Conservation (phyloP, 2,113 vertebrate genomes). For the human region DNA sequence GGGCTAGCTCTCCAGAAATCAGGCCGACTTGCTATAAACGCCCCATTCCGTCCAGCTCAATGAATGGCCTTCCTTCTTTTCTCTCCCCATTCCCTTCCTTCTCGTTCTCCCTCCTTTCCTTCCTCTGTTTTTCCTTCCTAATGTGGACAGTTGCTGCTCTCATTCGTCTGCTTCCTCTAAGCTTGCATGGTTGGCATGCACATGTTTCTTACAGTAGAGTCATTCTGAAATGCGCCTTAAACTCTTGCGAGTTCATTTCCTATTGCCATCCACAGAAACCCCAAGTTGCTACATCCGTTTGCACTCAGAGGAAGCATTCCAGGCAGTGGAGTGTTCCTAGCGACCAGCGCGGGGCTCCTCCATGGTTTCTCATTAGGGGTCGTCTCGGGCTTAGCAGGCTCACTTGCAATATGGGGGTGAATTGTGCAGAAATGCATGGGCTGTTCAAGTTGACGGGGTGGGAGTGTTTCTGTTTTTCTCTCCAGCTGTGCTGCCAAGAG, state of each 20-base stretch:
- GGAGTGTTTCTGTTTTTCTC: neutral
- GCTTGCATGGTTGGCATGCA: neutral
- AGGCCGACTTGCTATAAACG: accelerated
- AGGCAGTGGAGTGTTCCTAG: accelerated
- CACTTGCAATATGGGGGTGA: neutral
- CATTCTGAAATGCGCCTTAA: neutral
- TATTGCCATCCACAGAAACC: neutral
- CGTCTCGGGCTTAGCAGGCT: accelerated
- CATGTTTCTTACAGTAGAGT: neutral
- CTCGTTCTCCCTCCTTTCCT: accelerated
- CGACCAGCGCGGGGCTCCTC: neutral
- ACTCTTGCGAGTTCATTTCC: accelerated
- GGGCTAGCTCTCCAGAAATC: neutral
- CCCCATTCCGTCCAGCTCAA: accelerated
- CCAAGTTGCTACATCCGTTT: neutral
- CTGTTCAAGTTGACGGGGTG: neutral
- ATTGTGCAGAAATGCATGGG: accelerated
- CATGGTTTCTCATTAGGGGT: accelerated
- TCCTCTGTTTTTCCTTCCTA: neutral
- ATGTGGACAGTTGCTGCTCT: neutral
- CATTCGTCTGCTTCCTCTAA: neutral
- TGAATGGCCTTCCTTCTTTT: accelerated
- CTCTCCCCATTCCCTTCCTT: too few relatives aligned
- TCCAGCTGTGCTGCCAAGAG: neutral
- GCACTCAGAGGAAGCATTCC: neutral